A percentile compares a stretch with the other conserved stretches of the same genome.
These are phyloP conservation scores for Eupithecia tripunctaria DNA, from an alignment of 2,888 invertebrate species.

Conservation along the genomic window DNA sequence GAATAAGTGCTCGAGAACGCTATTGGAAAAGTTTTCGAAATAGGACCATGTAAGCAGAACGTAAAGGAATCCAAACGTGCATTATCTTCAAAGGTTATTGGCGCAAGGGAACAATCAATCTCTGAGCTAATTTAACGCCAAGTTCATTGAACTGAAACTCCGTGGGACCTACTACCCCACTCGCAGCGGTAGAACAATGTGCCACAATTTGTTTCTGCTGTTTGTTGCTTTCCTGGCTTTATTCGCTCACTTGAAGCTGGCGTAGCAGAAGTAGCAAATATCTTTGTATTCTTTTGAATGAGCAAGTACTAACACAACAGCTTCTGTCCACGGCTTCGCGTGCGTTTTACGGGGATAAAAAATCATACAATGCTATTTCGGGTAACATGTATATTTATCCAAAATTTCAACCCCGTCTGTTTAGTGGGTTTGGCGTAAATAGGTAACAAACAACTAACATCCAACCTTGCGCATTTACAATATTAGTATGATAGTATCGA, in stretches of 20 bases:
- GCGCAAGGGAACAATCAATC: conserved; percentile 52
- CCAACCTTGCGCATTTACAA: too few relatives aligned
- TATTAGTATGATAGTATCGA: too few relatives aligned
- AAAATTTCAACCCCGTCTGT: too few relatives aligned
- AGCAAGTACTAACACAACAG: background rate
- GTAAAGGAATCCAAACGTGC: conserved; percentile 18
- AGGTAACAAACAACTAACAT: too few relatives aligned
- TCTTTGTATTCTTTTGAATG: background rate
- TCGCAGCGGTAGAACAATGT: conserved; percentile 46
- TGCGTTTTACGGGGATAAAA: background rate
- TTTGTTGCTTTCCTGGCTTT: background rate
- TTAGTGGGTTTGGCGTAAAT: too few relatives aligned
- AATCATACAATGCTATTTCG: background rate
- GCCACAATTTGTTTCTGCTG: conserved; percentile 24
- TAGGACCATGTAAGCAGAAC: background rate
- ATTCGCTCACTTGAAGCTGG: conserved; percentile 1
- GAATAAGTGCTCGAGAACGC: background rate
- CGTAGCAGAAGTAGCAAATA: background rate
- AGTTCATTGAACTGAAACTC: conserved; percentile 51
- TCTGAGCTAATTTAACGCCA: conserved; percentile 51
- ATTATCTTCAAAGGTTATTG: conserved; percentile 24
- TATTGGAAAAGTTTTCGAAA: conserved; percentile 1
- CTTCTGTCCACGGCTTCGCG: background rate
- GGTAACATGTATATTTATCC: background rate
- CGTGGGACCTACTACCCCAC: conserved; percentile 42